These are phyloP conservation scores for Kradibia gibbosae DNA, from an alignment of 1,140 invertebrate species.

Conservation along the genomic window DNA sequence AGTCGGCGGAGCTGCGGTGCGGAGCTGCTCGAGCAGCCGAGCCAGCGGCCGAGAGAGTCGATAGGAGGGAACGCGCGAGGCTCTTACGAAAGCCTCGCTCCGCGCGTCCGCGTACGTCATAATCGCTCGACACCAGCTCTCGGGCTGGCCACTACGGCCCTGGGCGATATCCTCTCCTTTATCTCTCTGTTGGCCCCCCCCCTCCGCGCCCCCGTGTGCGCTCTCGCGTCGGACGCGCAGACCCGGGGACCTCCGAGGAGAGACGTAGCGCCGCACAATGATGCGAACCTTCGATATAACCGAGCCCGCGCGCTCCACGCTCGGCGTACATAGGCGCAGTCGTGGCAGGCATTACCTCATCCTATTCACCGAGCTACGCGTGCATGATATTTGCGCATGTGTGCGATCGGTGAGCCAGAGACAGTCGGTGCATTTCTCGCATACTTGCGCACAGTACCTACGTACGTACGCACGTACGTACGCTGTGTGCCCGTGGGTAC, in stretches of 20 bases:
- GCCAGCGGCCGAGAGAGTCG: background rate
- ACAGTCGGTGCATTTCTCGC: no score
- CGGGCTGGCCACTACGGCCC: slow-evolving; percentile 30
- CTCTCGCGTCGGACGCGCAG: background rate
- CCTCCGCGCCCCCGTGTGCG: background rate
- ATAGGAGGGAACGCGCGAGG: background rate
- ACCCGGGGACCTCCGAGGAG: no score
- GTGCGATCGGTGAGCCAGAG: no score
- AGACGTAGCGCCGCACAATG: no score
- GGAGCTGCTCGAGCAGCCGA: background rate
- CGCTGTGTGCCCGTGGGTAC: no score
- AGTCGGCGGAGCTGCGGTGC: background rate
- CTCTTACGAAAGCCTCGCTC: slow-evolving; percentile 38
- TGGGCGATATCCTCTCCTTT: slow-evolving; percentile 13
- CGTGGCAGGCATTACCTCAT: slow-evolving; percentile 35
- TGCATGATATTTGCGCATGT: no score
- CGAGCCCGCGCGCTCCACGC: no score
- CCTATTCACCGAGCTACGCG: no score
- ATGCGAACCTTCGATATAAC: background rate
- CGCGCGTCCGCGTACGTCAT: slow-evolving; percentile 12
- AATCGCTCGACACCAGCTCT: slow-evolving; percentile 27
- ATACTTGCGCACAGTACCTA: no score
- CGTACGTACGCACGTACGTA: no score
- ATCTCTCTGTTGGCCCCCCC: background rate
- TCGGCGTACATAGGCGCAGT: background rate